phyloP scores from a whole-genome alignment of 2,113 vertebrate genomes.

The Quiscalus mexicanus region DNA sequence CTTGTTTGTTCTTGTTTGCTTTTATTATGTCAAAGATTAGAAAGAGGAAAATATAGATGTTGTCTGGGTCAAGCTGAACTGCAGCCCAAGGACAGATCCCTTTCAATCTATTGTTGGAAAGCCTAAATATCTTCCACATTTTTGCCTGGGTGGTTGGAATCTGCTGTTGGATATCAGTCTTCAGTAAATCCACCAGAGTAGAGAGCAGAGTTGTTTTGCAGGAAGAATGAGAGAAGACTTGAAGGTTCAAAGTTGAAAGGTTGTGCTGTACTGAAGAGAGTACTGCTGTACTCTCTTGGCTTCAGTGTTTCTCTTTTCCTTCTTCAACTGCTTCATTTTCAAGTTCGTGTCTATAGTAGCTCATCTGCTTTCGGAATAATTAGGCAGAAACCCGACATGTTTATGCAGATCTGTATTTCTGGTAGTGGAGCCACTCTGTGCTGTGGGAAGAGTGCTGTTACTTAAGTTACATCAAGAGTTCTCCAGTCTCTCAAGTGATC shows the following conservation, averaged over 20 bases:
- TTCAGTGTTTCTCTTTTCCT: neutral
- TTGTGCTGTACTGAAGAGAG: neutral
- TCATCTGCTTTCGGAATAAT: neutral
- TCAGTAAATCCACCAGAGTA: neutral
- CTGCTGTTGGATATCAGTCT: neutral
- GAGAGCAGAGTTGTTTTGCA: neutral
- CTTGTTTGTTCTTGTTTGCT: constrained; percentile 45
- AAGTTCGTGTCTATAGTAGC: neutral
- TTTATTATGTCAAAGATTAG: constrained; percentile 53
- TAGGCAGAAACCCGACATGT: neutral
- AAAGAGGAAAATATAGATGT: neutral
- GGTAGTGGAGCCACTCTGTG: neutral
- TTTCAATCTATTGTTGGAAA: neutral
- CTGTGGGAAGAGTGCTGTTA: neutral
- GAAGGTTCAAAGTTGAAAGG: neutral
- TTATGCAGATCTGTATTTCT: neutral
- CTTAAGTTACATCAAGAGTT: neutral
- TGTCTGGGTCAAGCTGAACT: constrained; percentile 45
- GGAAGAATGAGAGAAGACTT: neutral
- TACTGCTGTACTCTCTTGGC: neutral
- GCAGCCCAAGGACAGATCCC: neutral
- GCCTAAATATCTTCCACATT: neutral
- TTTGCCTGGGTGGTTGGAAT: neutral
- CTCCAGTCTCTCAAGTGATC: neutral
- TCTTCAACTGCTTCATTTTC: neutral